Conservation (phyloP, 2,113 vertebrate genomes). For the Zosterops hypoxanthus region DNA sequence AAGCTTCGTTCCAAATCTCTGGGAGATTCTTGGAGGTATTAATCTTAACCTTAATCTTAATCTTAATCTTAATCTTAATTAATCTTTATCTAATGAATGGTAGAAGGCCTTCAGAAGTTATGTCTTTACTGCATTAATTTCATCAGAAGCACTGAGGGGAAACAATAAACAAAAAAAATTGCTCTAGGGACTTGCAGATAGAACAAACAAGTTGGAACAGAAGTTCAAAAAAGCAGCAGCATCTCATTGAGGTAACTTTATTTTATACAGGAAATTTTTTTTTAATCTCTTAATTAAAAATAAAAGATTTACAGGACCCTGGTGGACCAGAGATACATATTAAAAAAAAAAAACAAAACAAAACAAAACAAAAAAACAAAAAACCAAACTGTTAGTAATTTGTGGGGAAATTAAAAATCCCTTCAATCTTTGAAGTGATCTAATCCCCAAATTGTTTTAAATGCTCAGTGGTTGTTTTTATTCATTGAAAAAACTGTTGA, state of each 20-base stretch:
- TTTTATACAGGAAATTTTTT: not conserved
- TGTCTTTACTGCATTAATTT: not conserved
- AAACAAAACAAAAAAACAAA: no score
- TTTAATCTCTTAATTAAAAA: not conserved
- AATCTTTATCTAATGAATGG: not conserved
- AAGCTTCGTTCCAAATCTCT: not conserved
- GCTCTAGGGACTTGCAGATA: not conserved
- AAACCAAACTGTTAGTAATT: not conserved
- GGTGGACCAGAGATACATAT: not conserved
- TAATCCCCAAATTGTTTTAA: not conserved
- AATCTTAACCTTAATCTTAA: not conserved
- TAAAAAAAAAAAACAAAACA: no score
- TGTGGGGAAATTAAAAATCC: not conserved
- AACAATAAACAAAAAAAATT: not conserved
- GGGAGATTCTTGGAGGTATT: not conserved
- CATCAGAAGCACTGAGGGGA: not conserved
- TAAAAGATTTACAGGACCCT: fast-evolving
- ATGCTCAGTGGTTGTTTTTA: not conserved
- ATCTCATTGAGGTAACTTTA: not conserved
- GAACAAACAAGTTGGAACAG: not conserved
- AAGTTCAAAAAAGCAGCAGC: not conserved
- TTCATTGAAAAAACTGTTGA: not conserved
- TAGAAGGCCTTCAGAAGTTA: not conserved
- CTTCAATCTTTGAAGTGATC: not conserved
- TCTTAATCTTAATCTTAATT: not conserved